These are phyloP conservation scores for Carlito syrichta DNA, from an alignment of 2,113 vertebrate genomes.

Conservation along the genomic window DNA sequence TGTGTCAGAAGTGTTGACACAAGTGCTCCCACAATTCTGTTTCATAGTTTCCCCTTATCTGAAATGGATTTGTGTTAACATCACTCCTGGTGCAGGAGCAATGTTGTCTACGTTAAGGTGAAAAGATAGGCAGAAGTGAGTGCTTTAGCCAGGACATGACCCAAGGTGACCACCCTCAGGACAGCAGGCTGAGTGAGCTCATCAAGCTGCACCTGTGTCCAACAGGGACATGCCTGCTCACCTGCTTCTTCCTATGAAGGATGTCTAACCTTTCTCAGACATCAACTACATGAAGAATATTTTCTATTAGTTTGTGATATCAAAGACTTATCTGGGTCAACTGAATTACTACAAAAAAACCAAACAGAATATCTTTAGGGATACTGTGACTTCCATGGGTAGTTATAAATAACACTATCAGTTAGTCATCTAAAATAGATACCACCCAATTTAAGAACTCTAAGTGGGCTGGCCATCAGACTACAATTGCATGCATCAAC, in stretches of 20 bases:
- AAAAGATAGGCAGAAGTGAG: not conserved
- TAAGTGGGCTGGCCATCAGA: not conserved
- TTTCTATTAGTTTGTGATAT: too few species aligned
- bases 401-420: not conserved
- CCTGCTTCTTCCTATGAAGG: not conserved
- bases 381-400: too few species aligned
- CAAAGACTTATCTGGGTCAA: not conserved
- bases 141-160: not conserved
- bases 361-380: not conserved
- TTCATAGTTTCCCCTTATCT: not conserved
- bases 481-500: too few species aligned
- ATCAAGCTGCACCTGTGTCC: not conserved
- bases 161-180: not conserved
- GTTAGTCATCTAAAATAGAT: not conserved
- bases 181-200: rapidly evolving
- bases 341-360: not conserved
- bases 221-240: not conserved
- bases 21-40: not conserved
- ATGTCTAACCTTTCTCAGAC: too few species aligned
- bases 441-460: not conserved
- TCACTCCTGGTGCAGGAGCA: not conserved
- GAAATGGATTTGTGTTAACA: not conserved
- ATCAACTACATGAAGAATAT: not conserved
- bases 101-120: not conserved
- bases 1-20: not conserved